Conservation (phyloP, 2,888 invertebrate species). For the Cecidostiba fungosa region DNA sequence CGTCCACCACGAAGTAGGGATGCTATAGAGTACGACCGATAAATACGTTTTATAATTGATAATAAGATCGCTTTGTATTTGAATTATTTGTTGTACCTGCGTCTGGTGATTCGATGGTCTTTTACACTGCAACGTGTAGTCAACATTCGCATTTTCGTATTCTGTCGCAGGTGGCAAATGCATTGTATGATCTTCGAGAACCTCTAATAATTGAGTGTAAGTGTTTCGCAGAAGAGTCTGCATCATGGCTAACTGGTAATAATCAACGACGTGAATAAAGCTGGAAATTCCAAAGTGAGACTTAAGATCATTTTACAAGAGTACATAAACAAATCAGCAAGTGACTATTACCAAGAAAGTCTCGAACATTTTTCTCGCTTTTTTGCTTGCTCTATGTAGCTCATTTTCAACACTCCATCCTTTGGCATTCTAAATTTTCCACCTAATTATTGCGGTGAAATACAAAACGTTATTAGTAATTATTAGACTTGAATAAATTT, state of each 20-base stretch:
- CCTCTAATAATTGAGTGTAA: slow-evolving; percentile 82
- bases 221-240: slow-evolving; percentile 85
- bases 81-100: not conserved
- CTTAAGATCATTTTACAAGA: not conserved
- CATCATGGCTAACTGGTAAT: slow-evolving; percentile 86
- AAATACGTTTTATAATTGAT: slow-evolving; percentile 52
- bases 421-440: slow-evolving; percentile 72
- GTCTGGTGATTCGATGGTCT: slow-evolving; percentile 74
- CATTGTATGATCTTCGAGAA: slow-evolving; percentile 82
- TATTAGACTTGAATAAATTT: not conserved
- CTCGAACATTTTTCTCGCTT: slow-evolving; percentile 91
- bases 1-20: slow-evolving; percentile 85
- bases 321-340: not conserved
- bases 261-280: slow-evolving; percentile 87
- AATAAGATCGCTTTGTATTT: not conserved
- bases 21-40: slow-evolving; percentile 81
- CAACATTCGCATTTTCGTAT: slow-evolving; percentile 78
- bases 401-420: slow-evolving; percentile 84
- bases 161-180: slow-evolving; percentile 81
- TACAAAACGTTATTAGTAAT: slow-evolving; percentile 65
- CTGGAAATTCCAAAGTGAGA: slow-evolving; percentile 78
- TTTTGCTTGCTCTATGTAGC: slow-evolving; percentile 92
- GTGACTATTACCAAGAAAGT: slow-evolving; percentile 85
- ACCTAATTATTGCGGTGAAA: slow-evolving; percentile 48
- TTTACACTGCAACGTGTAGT: slow-evolving; percentile 81